These are phyloP conservation scores for Drosophila littoralis DNA, from an alignment of 1,140 invertebrate species.

Conservation along the genomic window DNA sequence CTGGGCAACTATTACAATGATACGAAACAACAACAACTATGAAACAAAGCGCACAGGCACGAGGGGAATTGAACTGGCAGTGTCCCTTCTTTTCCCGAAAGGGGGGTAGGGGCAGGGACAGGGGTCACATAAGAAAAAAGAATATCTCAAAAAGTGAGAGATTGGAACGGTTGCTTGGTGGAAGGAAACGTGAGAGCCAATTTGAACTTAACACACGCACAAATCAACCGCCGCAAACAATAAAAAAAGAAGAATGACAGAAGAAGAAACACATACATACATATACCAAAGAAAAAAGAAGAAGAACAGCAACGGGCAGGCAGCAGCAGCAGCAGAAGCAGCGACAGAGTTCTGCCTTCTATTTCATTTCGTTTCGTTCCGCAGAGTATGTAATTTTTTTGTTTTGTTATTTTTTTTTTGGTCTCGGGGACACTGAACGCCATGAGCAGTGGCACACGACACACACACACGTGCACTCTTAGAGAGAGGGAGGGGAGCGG, in stretches of 20 bases:
- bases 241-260: constrained; percentile 37
- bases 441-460: constrained; percentile 75
- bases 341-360: constrained; percentile 49
- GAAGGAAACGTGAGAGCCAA: constrained; percentile 3
- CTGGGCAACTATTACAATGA: background rate
- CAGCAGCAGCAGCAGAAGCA: constrained; percentile 14
- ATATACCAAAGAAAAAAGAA: constrained; percentile 43
- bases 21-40: constrained; percentile 13
- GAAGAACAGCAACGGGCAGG: constrained; percentile 26
- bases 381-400: constrained; percentile 51
- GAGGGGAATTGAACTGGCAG: constrained; percentile 19
- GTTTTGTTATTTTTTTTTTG: constrained; percentile 37
- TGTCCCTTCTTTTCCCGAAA: background rate
- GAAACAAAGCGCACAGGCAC: constrained; percentile 2
- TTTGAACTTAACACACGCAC: constrained; percentile 19
- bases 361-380: constrained; percentile 76
- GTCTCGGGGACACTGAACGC: constrained; percentile 68
- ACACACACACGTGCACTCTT: constrained; percentile 39
- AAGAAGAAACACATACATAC: constrained; percentile 13
- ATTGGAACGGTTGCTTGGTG: constrained; percentile 8
- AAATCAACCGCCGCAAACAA: constrained; percentile 35
- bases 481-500: background rate
- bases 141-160: constrained; percentile 5
- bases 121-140: background rate
- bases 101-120: background rate